A percentile compares a stretch with the other conserved stretches of the same genome.
phyloP scores from a whole-genome alignment of 92 coral and sea anemone genomes.

The Bergia sp. region DNA sequence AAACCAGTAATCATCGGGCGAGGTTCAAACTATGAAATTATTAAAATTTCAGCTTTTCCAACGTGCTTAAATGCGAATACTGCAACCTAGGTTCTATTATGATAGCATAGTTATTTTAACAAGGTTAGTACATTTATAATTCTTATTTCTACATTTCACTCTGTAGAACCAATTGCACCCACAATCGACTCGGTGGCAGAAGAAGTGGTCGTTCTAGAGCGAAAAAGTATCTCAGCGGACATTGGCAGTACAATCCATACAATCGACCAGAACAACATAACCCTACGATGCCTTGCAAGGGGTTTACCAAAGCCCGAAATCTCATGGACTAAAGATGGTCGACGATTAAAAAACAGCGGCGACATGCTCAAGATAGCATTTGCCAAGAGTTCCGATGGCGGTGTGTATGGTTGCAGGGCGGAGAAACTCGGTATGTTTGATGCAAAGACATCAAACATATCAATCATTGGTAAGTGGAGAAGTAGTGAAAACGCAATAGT shows the following conservation, averaged over 20 bases:
- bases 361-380: slow-evolving; percentile 42
- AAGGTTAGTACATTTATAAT: background rate
- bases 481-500: background rate
- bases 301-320: slow-evolving; percentile 82
- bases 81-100: too few species aligned
- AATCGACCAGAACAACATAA: slow-evolving; percentile 66
- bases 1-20: too few species aligned
- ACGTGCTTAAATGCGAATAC: too few species aligned
- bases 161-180: slow-evolving; percentile 35
- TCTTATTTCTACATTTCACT: background rate
- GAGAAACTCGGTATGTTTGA: slow-evolving; percentile 66
- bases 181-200: slow-evolving; percentile 15
- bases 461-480: slow-evolving; percentile 63
- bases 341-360: slow-evolving; percentile 47
- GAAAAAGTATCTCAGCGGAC: slow-evolving; percentile 13
- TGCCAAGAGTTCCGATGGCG: slow-evolving; percentile 58
- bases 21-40: too few species aligned
- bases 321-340: slow-evolving; percentile 72
- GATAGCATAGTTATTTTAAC: too few species aligned
- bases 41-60: too few species aligned
- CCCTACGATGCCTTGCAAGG: slow-evolving; percentile 68
- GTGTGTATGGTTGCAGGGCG: slow-evolving; percentile 58
- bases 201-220: slow-evolving; percentile 18
- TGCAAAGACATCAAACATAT: slow-evolving; percentile 54
- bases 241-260: slow-evolving; percentile 45